phyloP scores from a whole-genome alignment of 2,888 invertebrate genomes.

The Pasiphila rectangulata region DNA sequence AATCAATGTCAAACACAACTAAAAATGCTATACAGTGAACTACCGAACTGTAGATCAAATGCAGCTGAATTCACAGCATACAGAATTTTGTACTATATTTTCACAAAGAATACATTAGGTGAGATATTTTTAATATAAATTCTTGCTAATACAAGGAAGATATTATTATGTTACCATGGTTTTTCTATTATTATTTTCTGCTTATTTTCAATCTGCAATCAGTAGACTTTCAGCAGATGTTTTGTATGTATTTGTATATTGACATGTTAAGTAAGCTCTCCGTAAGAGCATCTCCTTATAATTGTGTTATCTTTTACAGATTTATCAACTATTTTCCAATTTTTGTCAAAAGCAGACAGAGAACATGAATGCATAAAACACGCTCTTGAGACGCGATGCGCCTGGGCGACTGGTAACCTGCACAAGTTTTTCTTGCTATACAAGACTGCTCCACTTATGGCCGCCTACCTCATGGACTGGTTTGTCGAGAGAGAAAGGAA shows the following conservation, averaged over 20 bases:
- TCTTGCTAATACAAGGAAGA: no score
- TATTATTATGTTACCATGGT: no score
- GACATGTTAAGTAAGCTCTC: no score
- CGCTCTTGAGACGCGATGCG: conserved; percentile 93
- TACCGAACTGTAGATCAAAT: conserved; percentile 85
- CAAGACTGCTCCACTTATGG: conserved; percentile 94
- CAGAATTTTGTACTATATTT: conserved; percentile 97
- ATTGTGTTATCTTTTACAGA: conserved; percentile 81
- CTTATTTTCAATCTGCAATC: no score
- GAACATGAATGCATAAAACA: conserved; percentile 90
- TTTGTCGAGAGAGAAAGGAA: conserved; percentile 97
- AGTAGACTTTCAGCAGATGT: no score
- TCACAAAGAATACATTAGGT: conserved; percentile 98
- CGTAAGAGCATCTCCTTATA: no score
- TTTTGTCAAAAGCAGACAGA: conserved; percentile 88
- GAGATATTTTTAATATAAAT: conserved; percentile 39
- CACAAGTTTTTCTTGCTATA: conserved; percentile 96
- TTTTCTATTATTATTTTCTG: no score
- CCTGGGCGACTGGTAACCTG: conserved; percentile 96
- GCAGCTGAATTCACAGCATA: conserved; percentile 97
- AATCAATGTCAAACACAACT: conserved; percentile 99
- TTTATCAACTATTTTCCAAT: conserved; percentile 93
- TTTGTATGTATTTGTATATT: neutral
- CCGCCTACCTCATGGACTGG: conserved; percentile 98
- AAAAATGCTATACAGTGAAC: conserved; percentile 94